These are phyloP conservation scores for Eristalis tenax DNA, from an alignment of 2,888 invertebrate species.

Conservation along the genomic window DNA sequence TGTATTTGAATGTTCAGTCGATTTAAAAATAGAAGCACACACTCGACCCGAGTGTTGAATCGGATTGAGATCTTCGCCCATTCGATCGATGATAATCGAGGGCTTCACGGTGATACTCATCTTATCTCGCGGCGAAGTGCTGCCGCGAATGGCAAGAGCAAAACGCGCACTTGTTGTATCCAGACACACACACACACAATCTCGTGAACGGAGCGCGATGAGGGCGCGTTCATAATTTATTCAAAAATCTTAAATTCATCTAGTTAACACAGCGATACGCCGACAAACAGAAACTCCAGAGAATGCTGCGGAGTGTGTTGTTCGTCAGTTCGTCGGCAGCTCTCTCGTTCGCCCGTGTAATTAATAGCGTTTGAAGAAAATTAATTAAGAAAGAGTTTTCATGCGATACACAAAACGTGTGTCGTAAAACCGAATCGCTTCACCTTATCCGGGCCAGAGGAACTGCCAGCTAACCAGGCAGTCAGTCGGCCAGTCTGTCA, in stretches of 20 bases:
- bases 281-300: neutral
- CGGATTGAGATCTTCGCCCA: neutral
- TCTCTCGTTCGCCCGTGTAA: constrained; percentile 7
- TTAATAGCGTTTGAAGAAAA: constrained; percentile 49
- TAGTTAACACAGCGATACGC: neutral
- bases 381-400: constrained; percentile 36
- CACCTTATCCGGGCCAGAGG: constrained; percentile 7
- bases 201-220: neutral
- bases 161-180: neutral
- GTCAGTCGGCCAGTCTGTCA: neutral
- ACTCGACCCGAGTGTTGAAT: neutral
- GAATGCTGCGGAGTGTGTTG: too few relatives aligned
- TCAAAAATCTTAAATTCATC: neutral
- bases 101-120: neutral
- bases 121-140: neutral
- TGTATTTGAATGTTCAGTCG: neutral
- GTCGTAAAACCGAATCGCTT: constrained; percentile 41
- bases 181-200: too few relatives aligned
- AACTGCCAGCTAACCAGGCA: neutral
- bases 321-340: neutral
- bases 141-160: neutral
- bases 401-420: constrained; percentile 14
- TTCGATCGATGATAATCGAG: constrained; percentile 1
- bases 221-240: neutral
- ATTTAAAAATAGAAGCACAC: constrained; percentile 39